These are phyloP conservation scores for Volucella zonaria DNA, from an alignment of 2,888 invertebrate genomes.

Conservation along the genomic window DNA sequence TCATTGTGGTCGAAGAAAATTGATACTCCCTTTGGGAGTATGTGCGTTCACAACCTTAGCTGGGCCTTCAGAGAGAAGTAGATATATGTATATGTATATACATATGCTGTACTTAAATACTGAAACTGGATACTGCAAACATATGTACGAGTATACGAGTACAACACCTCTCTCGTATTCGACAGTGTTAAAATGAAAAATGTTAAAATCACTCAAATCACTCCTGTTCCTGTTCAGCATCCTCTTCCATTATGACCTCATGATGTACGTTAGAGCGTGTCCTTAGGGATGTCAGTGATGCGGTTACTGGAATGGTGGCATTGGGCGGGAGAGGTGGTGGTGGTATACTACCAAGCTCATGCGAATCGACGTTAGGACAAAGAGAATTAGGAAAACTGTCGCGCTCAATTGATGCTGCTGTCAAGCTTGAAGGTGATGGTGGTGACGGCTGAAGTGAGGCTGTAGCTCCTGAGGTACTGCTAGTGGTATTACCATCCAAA, in stretches of 20 bases:
- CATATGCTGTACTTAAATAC: too few relatives aligned
- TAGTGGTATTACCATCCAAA: conserved; percentile 42
- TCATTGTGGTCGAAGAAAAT: conserved; percentile 42
- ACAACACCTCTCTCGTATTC: neutral
- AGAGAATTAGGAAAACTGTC: conserved; percentile 54
- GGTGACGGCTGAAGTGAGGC: conserved; percentile 44
- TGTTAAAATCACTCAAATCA: conserved; percentile 63
- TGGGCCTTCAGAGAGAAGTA: conserved; percentile 9
- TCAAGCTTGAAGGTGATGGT: conserved; percentile 45
- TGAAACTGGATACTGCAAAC: too few relatives aligned
- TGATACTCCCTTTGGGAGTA: conserved; percentile 44
- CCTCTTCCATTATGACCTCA: conserved; percentile 78
- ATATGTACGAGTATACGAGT: too few relatives aligned
- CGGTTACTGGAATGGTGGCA: conserved; percentile 73
- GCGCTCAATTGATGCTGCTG: conserved; percentile 54
- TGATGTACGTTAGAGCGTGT: conserved; percentile 76
- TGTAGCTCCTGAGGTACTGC: conserved; percentile 19
- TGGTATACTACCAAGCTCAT: conserved; percentile 74
- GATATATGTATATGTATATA: neutral
- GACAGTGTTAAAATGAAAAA: conserved; percentile 44
- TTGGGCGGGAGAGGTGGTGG: conserved; percentile 76
- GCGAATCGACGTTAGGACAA: conserved; percentile 45
- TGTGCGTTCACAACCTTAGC: conserved; percentile 44
- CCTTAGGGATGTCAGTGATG: conserved; percentile 71
- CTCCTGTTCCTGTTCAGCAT: conserved; percentile 76